Conservation (phyloP, 2,888 invertebrate species). For the Blomia tropicalis region DNA sequence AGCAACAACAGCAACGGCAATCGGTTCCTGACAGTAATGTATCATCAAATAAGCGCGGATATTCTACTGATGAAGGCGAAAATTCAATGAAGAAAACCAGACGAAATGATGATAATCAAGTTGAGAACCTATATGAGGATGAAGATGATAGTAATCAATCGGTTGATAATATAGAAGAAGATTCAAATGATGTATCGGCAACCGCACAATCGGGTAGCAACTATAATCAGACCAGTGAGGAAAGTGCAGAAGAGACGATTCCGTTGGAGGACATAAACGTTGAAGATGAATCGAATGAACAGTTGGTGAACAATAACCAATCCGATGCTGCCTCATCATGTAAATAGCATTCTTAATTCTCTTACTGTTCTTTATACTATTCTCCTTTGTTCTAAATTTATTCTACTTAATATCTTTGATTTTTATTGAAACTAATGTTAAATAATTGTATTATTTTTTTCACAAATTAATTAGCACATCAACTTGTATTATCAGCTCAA, state of each 20-base stretch:
- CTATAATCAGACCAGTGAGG: background rate
- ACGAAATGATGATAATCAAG: background rate
- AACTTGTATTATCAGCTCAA: too few relatives aligned
- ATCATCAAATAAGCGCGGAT: background rate
- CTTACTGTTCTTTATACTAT: background rate
- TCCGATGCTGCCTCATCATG: background rate
- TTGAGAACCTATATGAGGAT: background rate
- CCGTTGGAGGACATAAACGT: background rate
- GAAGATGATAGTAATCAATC: slow-evolving; percentile 6
- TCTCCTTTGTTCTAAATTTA: background rate
- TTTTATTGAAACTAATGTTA: background rate
- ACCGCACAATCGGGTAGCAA: background rate
- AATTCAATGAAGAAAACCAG: background rate
- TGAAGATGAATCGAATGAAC: background rate
- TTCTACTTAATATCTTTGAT: background rate
- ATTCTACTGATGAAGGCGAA: background rate
- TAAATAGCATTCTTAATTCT: background rate
- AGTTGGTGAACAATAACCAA: background rate
- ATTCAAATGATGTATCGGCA: slow-evolving; percentile 2
- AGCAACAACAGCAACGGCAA: too few relatives aligned
- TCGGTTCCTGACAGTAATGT: slow-evolving; percentile 1
- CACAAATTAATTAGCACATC: background rate
- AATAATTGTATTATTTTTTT: background rate
- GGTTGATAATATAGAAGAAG: background rate
- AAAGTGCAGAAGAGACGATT: background rate